A percentile compares a stretch with the other conserved stretches of the same genome.
Evolutionary conservation across 2,888 invertebrate genomes (phyloP).

Genomic region (Xanthostigma xanthostigma): DNA sequence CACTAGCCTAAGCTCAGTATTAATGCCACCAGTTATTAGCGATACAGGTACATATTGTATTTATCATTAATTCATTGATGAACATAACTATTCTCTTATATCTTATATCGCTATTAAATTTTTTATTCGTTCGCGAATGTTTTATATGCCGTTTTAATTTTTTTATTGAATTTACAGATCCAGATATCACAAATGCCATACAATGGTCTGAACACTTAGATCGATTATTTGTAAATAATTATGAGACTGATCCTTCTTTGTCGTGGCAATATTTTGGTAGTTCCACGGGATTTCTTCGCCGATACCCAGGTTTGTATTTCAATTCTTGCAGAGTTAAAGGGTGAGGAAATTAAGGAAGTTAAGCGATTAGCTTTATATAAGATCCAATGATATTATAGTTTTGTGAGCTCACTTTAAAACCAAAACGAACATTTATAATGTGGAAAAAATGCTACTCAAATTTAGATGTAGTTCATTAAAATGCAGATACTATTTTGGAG

Average conservation of each 20-base stretch:
- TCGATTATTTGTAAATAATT: constrained; percentile 77
- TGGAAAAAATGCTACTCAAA: not conserved
- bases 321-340: not conserved
- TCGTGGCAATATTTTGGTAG: constrained; percentile 99
- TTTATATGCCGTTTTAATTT: not conserved
- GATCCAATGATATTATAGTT: too few relatives aligned
- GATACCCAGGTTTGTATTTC: constrained; percentile 67
- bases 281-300: constrained; percentile 84
- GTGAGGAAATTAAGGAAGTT: too few relatives aligned
- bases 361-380: too few relatives aligned
- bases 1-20: constrained; percentile 70
- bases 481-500: not conserved
- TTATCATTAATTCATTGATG: not conserved
- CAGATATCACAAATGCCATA: constrained; percentile 75
- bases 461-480: not conserved
- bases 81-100: not conserved
- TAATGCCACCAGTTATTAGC: constrained; percentile 69
- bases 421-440: not conserved
- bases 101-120: not conserved
- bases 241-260: constrained; percentile 74
- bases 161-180: constrained; percentile 33
- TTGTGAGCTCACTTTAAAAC: too few relatives aligned
- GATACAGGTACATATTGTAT: constrained; percentile 39
- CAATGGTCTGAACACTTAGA: constrained; percentile 92
- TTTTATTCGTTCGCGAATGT: not conserved